These are phyloP conservation scores for Tachycineta bicolor DNA, from an alignment of 2,113 vertebrate genomes.

Conservation along the genomic window DNA sequence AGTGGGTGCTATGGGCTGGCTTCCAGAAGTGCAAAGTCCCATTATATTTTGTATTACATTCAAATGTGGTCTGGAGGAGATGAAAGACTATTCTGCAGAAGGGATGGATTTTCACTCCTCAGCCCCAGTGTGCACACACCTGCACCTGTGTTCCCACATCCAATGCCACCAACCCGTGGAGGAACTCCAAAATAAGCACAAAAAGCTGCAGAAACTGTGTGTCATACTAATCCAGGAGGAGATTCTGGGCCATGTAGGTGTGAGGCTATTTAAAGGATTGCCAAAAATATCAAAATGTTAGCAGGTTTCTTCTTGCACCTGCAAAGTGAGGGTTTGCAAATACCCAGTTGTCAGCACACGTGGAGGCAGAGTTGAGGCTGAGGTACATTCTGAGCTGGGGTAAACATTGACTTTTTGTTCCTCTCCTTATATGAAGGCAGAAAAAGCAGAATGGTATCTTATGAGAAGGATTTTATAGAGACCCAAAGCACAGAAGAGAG, in stretches of 20 bases:
- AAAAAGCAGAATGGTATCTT: background rate
- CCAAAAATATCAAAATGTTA: conserved; percentile 2
- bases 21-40: background rate
- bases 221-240: background rate
- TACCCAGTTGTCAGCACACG: background rate
- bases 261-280: conserved; percentile 29
- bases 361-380: background rate
- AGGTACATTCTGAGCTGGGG: background rate
- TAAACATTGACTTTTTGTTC: background rate
- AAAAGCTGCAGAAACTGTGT: background rate
- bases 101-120: background rate
- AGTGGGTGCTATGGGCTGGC: background rate
- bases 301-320: background rate
- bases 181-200: background rate
- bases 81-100: background rate
- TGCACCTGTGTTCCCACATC: background rate
- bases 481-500: background rate
- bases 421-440: background rate
- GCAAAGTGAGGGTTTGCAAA: background rate
- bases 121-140: background rate
- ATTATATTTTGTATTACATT: background rate
- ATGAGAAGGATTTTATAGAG: background rate
- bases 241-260: conserved; percentile 36
- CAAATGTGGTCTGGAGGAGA: background rate
- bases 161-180: background rate